Percentiles rank a stretch among this genome's conserved stretches.
Evolutionary conservation across 2,113 vertebrate species (phyloP).

Genomic region (Corynorhinus townsendii): DNA sequence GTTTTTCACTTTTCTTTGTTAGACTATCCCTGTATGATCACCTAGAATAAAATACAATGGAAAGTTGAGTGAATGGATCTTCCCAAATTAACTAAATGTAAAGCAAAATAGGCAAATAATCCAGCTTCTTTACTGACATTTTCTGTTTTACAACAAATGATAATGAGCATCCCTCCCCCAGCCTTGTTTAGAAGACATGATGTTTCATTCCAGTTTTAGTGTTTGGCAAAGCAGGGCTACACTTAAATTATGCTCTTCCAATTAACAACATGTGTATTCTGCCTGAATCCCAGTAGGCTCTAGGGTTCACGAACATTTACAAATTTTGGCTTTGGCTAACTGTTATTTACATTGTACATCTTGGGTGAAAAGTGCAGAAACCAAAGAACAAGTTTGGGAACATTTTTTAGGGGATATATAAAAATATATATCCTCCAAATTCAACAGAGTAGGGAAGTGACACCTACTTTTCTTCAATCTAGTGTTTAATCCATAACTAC

Average conservation of each 20-base stretch:
- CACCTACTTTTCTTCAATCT: neutral
- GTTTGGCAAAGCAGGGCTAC: neutral
- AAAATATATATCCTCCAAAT: neutral
- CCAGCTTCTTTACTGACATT: neutral
- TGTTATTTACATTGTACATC: neutral
- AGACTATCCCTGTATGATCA: neutral
- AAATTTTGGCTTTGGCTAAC: neutral
- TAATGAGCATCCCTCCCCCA: accelerated
- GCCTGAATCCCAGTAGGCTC: too few species aligned
- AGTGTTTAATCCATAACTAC: neutral
- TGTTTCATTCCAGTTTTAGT: neutral
- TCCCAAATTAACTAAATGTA: neutral
- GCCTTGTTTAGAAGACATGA: neutral
- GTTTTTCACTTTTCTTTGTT: neutral
- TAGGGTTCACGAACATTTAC: neutral
- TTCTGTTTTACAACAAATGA: neutral
- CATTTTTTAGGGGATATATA: neutral
- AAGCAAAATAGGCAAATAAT: neutral
- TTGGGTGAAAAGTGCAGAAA: neutral
- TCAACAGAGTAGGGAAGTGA: neutral
- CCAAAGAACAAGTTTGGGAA: neutral
- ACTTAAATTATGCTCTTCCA: neutral
- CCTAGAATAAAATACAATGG: neutral
- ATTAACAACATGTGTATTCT: neutral
- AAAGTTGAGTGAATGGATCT: neutral